Evolutionary conservation across 2,113 vertebrate genomes (phyloP).

Genomic region (Bothrops jararaca): DNA sequence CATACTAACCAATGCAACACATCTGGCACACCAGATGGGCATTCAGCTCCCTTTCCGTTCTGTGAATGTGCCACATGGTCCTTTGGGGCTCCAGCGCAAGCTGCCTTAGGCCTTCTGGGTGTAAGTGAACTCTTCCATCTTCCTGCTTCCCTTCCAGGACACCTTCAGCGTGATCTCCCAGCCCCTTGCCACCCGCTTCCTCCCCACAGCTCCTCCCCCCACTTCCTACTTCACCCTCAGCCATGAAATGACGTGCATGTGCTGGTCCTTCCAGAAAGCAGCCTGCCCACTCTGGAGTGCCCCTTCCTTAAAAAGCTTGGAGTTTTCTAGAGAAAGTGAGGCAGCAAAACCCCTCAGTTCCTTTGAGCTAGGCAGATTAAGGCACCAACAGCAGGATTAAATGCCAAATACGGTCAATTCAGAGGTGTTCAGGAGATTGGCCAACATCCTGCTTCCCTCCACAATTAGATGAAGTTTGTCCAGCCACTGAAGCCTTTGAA

Average conservation of each 20-base stretch:
- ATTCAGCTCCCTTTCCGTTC: slow-evolving; percentile 78
- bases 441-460: slow-evolving; percentile 24
- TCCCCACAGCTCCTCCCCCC: slow-evolving; percentile 65
- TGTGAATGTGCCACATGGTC: slow-evolving; percentile 74
- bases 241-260: background rate
- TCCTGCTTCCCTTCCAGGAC: background rate
- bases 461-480: background rate
- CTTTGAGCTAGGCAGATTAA: background rate
- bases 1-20: slow-evolving; percentile 94
- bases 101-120: background rate
- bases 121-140: background rate
- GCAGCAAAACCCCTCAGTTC: background rate
- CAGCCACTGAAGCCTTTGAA: background rate
- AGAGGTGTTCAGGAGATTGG: slow-evolving; percentile 35
- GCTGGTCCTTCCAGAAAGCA: slow-evolving; percentile 43
- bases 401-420: slow-evolving; percentile 14
- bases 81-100: slow-evolving; percentile 19
- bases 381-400: background rate
- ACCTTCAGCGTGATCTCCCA: background rate
- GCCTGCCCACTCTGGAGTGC: rapidly evolving
- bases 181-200: background rate
- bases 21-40: slow-evolving; percentile 87
- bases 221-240: slow-evolving; percentile 60
- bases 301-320: background rate
- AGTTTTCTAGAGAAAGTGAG: background rate